Base-by-base conservation (phyloP, 2,888 invertebrate species). In the Eudemis profundana region DNA sequence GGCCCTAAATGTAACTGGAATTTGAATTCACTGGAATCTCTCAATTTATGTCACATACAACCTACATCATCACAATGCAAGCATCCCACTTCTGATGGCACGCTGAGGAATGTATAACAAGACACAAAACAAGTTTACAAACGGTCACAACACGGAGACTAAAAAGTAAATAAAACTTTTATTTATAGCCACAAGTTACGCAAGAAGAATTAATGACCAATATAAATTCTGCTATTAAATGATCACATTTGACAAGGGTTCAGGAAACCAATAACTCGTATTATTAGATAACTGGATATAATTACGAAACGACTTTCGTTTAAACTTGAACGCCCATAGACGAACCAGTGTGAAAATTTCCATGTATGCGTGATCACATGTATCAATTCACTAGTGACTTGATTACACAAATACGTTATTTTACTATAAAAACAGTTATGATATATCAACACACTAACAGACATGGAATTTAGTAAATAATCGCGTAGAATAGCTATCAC, bases 291-390 rank as follows among this genome's bases (percentile, higher is more conserved):
- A 57, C 27, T 40, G 15, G 12, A 53, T 53, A 50, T 27, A 33
- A 49, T 64, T 64, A 64, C 23, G 44, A 44, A 57, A 64, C 64
- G 21, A 64, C 64, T 64, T 64, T 64, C 64, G 19, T 51, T 59
- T 8, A 42, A 15, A 36, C 17, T 40, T 46, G n/a, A 5, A 0
- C 10, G 27, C 5, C 8, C 23, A 21, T 27, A 36, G 8, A 29
- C 14, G 42, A 64, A 59, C 57, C 44, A 27, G 57, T 59, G 27
- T 21, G 21, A 44, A 36, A 17, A 47, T 51, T 29, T 57, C 33
- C 49, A 42, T 42, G 40, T 10, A 14, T 38, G 12, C 14, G 47
- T 5, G 29, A 8, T 29, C 29, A 23, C n/a, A n/a, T n/a, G n/a
- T n/a, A n/a, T n/a, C n/a, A n/a, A n/a, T n/a, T 23, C 23, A 23